Conservation (phyloP, 2,113 vertebrate species). For the Myotis yumanensis region DNA sequence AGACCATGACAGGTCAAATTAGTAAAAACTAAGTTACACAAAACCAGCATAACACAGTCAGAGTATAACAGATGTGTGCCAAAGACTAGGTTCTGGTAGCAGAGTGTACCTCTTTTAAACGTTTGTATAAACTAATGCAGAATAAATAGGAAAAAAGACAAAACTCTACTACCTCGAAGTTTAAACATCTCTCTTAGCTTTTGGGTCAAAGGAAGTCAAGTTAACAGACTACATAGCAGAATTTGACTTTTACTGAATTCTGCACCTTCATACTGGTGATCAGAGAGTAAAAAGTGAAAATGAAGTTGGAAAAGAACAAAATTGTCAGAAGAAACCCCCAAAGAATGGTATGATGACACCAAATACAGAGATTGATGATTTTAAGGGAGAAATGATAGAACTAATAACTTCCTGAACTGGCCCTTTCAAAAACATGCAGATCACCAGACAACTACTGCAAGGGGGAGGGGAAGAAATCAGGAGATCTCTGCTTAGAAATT, state of each 20-base stretch:
- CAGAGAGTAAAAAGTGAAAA: no score
- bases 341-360: accelerated
- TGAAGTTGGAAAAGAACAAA: background rate
- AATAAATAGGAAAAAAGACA: background rate
- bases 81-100: background rate
- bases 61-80: background rate
- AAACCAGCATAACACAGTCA: accelerated
- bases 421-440: background rate
- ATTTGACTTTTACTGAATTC: no score
- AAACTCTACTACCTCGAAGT: background rate
- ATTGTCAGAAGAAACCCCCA: accelerated
- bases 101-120: background rate
- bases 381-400: background rate
- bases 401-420: background rate
- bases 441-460: no score
- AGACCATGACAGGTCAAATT: accelerated
- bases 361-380: accelerated
- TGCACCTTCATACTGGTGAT: accelerated
- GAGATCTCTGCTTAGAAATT: background rate
- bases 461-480: no score
- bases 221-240: background rate
- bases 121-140: background rate
- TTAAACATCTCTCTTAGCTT: background rate
- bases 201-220: background rate
- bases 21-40: no score